Conservation (phyloP, 2,113 vertebrate species). For the Halcyon senegalensis region DNA sequence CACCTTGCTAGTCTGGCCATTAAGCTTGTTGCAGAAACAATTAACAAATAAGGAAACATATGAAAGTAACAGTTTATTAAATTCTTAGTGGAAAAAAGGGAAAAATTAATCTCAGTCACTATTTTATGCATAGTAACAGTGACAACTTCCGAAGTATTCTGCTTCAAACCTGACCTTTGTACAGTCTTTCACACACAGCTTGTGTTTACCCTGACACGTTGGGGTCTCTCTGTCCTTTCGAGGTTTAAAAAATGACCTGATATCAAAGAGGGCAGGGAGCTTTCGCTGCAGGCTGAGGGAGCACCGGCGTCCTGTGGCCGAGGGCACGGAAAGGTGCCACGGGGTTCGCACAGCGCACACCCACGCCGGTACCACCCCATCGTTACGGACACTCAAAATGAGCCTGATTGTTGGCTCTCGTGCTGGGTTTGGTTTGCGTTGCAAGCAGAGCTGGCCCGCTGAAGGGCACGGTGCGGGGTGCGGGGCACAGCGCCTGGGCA, state of each 20-base stretch:
- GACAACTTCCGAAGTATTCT: background rate
- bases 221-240: background rate
- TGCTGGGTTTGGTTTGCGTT: background rate
- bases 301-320: background rate
- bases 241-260: rapidly evolving
- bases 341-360: rapidly evolving
- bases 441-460: background rate
- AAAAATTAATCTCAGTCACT: background rate
- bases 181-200: rapidly evolving
- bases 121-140: background rate
- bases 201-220: no score
- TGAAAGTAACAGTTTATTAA: background rate
- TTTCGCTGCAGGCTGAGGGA: background rate
- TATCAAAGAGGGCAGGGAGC: no score
- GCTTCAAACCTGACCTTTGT: background rate
- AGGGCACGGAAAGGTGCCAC: rapidly evolving
- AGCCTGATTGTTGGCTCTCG: background rate
- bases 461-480: rapidly evolving
- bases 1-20: background rate
- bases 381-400: background rate
- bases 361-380: background rate
- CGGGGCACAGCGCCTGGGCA: no score
- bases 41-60: background rate
- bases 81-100: background rate
- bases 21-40: background rate